Percentiles rank a stretch among this genome's conserved stretches.
These are phyloP conservation scores for Vanacampus margaritifer DNA, from an alignment of 2,113 vertebrate genomes.

Conservation along the genomic window DNA sequence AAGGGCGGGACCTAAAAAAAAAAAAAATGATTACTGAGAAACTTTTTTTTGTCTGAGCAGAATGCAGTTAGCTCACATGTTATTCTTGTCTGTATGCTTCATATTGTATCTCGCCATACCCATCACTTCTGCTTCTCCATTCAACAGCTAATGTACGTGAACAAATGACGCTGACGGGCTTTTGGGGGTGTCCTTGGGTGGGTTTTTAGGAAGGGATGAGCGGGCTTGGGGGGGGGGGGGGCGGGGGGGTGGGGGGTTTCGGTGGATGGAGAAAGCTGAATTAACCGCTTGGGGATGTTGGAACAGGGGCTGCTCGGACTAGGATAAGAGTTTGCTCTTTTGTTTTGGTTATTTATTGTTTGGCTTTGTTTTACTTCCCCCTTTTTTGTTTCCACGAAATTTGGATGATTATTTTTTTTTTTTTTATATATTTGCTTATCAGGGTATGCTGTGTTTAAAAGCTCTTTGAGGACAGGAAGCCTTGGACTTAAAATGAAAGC, in stretches of 20 bases:
- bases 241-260: slow-evolving; percentile 7
- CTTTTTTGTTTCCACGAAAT: slow-evolving; percentile 46
- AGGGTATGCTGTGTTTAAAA: slow-evolving; percentile 67
- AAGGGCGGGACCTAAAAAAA: slow-evolving; percentile 59
- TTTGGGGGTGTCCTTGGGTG: slow-evolving; percentile 63
- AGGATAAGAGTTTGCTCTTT: slow-evolving; percentile 48
- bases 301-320: slow-evolving; percentile 52
- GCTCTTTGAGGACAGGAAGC: slow-evolving; percentile 44
- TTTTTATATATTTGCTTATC: slow-evolving; percentile 52
- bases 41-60: slow-evolving; percentile 68
- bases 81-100: slow-evolving; percentile 81
- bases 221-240: slow-evolving; percentile 32
- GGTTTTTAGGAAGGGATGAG: slow-evolving; percentile 31
- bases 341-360: slow-evolving; percentile 63
- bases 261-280: slow-evolving; percentile 37
- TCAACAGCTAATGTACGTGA: slow-evolving; percentile 82
- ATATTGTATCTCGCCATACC: slow-evolving; percentile 77
- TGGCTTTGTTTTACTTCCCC: slow-evolving; percentile 51
- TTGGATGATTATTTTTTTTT: slow-evolving; percentile 32
- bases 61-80: slow-evolving; percentile 79
- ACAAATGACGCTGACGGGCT: slow-evolving; percentile 71
- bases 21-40: slow-evolving; percentile 67
- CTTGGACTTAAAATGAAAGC: slow-evolving; percentile 70
- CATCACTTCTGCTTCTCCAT: slow-evolving; percentile 80
- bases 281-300: slow-evolving; percentile 43